Evolutionary conservation across 2,113 vertebrate genomes (phyloP).

Genomic region (Lagopus leucura): DNA sequence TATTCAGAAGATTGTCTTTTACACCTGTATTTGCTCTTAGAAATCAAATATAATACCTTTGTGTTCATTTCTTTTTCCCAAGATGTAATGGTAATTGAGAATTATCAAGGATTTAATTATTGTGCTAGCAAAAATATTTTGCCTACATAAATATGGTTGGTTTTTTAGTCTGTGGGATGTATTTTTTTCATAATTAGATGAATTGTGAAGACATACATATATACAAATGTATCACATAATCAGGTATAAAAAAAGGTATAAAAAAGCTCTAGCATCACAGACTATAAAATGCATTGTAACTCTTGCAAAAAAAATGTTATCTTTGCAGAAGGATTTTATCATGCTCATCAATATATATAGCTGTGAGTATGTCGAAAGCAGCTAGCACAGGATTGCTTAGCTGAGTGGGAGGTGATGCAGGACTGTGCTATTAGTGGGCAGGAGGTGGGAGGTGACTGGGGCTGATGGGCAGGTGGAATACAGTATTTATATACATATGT

Average conservation of each 20-base stretch:
- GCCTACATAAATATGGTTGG: background rate
- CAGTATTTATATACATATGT: constrained; percentile 74
- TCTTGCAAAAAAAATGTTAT: constrained; percentile 45
- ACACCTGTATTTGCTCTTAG: background rate
- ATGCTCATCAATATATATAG: constrained; percentile 79
- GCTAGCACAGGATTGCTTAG: constrained; percentile 76
- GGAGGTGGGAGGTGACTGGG: constrained; percentile 81
- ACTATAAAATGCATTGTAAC: constrained; percentile 60
- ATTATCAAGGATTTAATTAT: background rate
- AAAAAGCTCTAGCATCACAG: background rate
- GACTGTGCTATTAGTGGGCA: constrained; percentile 84
- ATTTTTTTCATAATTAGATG: background rate
- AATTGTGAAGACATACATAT: background rate
- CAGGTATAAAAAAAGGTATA: background rate
- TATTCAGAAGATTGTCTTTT: background rate
- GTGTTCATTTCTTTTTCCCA: background rate
- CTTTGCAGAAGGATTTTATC: constrained; percentile 73
- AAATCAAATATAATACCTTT: background rate
- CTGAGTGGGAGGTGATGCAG: constrained; percentile 84
- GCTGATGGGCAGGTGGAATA: constrained; percentile 78
- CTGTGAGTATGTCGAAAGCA: constrained; percentile 78
- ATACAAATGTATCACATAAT: constrained; percentile 28
- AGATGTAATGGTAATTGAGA: background rate
- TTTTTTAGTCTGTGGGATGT: background rate
- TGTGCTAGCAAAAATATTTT: background rate